Evolutionary conservation across 2,888 invertebrate genomes (phyloP).

Genomic region (Machimus atricapillus): DNA sequence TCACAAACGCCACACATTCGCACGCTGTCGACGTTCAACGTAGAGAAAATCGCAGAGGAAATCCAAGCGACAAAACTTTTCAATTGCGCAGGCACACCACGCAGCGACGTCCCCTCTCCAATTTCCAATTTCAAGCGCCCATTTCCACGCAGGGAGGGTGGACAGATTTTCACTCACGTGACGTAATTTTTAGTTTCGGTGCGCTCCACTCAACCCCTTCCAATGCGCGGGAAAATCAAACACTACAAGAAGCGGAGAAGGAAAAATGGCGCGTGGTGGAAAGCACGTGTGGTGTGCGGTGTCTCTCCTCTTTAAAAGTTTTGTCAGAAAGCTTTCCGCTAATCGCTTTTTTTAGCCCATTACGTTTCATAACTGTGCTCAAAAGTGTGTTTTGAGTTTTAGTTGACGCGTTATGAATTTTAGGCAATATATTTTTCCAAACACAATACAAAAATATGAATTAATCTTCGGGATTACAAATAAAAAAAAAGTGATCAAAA

Average conservation of each 20-base stretch:
- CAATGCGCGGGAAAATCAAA: slow-evolving; percentile 27
- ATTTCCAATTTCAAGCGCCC: not conserved
- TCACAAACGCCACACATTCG: not conserved
- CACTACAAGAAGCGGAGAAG: not conserved
- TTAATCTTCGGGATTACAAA: not conserved
- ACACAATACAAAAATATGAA: not conserved
- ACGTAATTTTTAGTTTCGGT: not conserved
- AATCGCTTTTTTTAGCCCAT: not conserved
- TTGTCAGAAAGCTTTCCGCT: not conserved
- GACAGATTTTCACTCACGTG: not conserved
- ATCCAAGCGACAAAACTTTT: not conserved
- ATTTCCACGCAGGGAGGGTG: not conserved
- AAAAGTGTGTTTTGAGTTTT: not conserved
- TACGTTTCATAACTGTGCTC: not conserved
- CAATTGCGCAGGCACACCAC: not conserved
- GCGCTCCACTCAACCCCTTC: not conserved
- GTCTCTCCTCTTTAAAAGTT: not conserved
- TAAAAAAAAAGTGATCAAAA: not conserved
- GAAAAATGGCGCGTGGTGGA: not conserved
- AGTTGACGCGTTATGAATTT: not conserved
- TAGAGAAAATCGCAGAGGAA: not conserved
- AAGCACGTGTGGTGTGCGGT: not conserved
- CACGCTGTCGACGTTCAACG: not conserved
- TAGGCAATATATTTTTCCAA: not conserved
- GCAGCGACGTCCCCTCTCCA: not conserved